Evolutionary conservation across 2,797 vertebrate genomes (phyloP), one percentile per base, ranked within the genome.

Genomic region (Amazona finschi): DNA sequence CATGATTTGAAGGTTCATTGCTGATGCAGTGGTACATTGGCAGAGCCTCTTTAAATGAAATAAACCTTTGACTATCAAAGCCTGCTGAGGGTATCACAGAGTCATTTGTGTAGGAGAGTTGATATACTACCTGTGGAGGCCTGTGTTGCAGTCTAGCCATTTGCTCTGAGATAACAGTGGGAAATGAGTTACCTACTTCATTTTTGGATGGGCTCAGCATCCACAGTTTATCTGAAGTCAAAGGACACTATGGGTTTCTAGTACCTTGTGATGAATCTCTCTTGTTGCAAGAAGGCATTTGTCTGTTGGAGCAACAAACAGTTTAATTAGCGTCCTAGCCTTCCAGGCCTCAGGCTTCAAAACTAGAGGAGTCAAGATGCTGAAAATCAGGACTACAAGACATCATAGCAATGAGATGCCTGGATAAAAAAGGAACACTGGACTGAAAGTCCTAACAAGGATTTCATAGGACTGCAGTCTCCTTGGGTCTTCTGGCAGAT

Each of bases 1-100:
- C 20, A 64, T 53, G 69, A 82, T 93, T 77, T 89, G 73, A 62
- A 86, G 66, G 47, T 64, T 95, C 19, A 49, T 87, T 95, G 76
- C 58, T 92, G 53, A 60, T 92, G 64, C 74, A 82, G 31, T 65
- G 27, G 43, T 77, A 49, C 7, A 21, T 67, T 70, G 47, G 15
- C 72, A 71, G 8, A 57, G 33, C 7, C 16, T n/a, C 30, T 53
- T 88, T 82, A 87, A 60, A 64, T 25, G 57, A 85, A 94, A 69
- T n/a, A 73, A 89, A 57, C 65, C 36, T 67, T 47, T 73, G 60
- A 46, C 8, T 49, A 77, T 43, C 20, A 62, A 78, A 90, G 41
- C 65, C 36, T 89, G 46, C 43, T 70, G 69, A 75, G 52, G 8
- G 5, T 61, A 28, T 80, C 14, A 24, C 49, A 58, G 67, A 61